Percentiles rank a stretch among this genome's conserved stretches.
Evolutionary conservation across 2,113 vertebrate genomes (phyloP).

Genomic region (Ammodytes marinus): DNA sequence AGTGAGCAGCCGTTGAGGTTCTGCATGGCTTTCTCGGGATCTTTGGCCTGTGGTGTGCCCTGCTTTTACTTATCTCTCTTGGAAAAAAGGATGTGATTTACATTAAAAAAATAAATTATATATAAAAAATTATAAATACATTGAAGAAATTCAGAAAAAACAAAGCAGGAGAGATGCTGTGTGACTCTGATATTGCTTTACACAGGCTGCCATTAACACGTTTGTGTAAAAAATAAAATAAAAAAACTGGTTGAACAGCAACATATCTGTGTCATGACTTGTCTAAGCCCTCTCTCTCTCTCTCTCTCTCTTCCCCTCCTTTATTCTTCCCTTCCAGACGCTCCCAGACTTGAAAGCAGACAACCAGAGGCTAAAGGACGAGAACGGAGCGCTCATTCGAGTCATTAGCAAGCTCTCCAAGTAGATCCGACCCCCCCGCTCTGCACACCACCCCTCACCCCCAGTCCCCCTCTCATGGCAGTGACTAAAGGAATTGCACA

Average conservation of each 20-base stretch:
- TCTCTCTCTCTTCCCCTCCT: background rate
- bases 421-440: constrained; percentile 63
- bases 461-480: constrained; percentile 78
- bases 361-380: constrained; percentile 99
- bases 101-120: background rate
- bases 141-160: background rate
- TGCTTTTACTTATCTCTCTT: constrained; percentile 18
- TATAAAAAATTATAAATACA: too few species aligned
- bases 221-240: constrained; percentile 15
- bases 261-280: constrained; percentile 5
- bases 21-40: constrained; percentile 75
- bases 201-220: constrained; percentile 61
- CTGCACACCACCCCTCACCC: constrained; percentile 2
- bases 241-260: constrained; percentile 36
- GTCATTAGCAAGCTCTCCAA: constrained; percentile 84
- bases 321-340: constrained; percentile 87
- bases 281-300: constrained; percentile 49
- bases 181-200: constrained; percentile 54
- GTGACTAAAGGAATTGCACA: constrained; percentile 92
- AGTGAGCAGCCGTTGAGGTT: constrained; percentile 48
- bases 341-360: constrained; percentile 99
- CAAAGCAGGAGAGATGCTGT: constrained; percentile 46
- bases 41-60: constrained; percentile 67
- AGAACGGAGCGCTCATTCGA: constrained; percentile 90
- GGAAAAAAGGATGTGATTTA: constrained; percentile 17